Percentiles rank a stretch among this genome's conserved stretches.
phyloP scores from a whole-genome alignment of 2,888 invertebrate species.

The Thymelicus lineola region DNA sequence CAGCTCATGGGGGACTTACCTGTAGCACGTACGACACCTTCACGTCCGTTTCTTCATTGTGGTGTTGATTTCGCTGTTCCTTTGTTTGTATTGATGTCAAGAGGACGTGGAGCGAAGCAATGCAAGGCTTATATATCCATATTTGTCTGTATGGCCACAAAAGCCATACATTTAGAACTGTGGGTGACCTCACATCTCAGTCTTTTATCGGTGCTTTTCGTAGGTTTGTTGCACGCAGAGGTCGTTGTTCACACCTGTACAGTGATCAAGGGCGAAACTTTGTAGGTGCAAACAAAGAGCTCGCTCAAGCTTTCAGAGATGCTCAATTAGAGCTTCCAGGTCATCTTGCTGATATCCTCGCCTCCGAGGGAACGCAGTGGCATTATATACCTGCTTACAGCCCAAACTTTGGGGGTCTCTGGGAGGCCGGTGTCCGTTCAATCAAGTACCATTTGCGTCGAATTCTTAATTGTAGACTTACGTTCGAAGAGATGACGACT shows the following conservation, averaged over 20 bases:
- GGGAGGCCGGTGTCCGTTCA: neutral
- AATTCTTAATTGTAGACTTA: neutral
- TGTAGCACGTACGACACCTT: neutral
- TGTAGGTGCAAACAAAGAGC: conserved; percentile 5
- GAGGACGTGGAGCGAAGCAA: too few relatives aligned
- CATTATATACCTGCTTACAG: conserved; percentile 14
- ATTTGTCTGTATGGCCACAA: neutral
- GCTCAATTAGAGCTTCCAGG: conserved; percentile 7
- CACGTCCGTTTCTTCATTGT: conserved; percentile 1
- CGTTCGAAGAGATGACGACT: conserved; percentile 7
- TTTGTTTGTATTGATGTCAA: too few relatives aligned
- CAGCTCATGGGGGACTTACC: conserved; percentile 14
- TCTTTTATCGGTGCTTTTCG: conserved; percentile 6
- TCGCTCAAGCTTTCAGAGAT: neutral
- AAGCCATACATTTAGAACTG: conserved; percentile 5
- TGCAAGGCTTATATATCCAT: too few relatives aligned
- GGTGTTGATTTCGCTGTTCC: conserved; percentile 12
- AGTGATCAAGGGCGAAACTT: conserved; percentile 13
- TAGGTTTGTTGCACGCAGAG: neutral
- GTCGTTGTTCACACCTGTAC: neutral
- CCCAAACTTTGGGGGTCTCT: neutral
- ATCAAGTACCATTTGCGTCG: conserved; percentile 5
- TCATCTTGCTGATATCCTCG: neutral
- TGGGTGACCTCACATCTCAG: conserved; percentile 3
- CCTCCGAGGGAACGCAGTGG: conserved; percentile 14